These are phyloP conservation scores for Polydrusus pterygomalis DNA, from an alignment of 2,888 invertebrate genomes.

Conservation along the genomic window DNA sequence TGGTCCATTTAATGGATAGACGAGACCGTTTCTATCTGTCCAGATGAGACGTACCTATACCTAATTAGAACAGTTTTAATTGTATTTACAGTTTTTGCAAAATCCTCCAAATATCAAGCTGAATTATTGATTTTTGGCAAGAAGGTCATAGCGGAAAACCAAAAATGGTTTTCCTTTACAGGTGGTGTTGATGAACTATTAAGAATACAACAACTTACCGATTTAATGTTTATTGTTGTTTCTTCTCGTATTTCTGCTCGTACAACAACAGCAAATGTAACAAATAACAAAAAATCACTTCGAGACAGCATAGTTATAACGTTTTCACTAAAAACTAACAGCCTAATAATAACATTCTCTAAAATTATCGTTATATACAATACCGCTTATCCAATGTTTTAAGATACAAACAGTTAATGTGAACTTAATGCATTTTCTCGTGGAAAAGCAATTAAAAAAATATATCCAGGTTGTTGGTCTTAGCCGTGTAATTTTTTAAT, in stretches of 20 bases:
- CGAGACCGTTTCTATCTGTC: too few relatives aligned
- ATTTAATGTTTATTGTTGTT: not conserved
- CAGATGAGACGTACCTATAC: too few relatives aligned
- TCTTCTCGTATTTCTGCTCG: not conserved
- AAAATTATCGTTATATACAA: not conserved
- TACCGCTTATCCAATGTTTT: not conserved
- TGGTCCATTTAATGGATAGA: too few relatives aligned
- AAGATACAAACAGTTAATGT: conserved; percentile 9
- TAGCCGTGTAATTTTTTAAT: not conserved
- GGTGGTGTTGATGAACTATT: too few relatives aligned
- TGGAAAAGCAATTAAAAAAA: conserved; percentile 5
- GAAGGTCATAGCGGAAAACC: too few relatives aligned
- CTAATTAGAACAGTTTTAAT: too few relatives aligned
- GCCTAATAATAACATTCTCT: not conserved
- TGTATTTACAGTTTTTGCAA: too few relatives aligned
- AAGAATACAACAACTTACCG: not conserved
- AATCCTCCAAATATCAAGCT: too few relatives aligned
- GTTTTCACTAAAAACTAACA: conserved; percentile 6
- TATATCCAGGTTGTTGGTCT: conserved; percentile 7
- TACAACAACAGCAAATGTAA: not conserved
- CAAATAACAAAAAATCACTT: not conserved
- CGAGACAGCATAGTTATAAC: not conserved
- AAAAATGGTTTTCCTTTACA: too few relatives aligned
- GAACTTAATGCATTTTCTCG: conserved; percentile 8
- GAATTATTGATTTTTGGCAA: too few relatives aligned